Base-by-base conservation (phyloP, 2,113 vertebrate species). In the Bostrychus sinensis region DNA sequence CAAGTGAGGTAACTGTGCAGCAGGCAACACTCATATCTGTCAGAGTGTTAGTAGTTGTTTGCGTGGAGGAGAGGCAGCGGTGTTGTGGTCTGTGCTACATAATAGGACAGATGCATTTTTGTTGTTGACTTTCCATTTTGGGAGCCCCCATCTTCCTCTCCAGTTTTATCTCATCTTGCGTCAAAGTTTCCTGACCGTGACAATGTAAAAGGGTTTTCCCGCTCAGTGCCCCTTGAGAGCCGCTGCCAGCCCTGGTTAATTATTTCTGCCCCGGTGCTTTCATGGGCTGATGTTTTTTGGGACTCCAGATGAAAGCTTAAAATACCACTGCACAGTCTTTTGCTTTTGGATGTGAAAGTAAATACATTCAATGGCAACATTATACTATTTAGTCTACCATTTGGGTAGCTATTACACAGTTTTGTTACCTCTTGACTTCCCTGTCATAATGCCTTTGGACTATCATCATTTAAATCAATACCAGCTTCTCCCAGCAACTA, bases 191-290 rank as follows among this genome's bases (percentile, higher is more conserved):
- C 72, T 10, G 26, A 72, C 66, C 48, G 59, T 74, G 54, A 63
- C 65, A 63, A 28, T 81, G 77, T 77, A 71, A 83, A 62, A 89
- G 82, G 89, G 85, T 80, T 88, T 89, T 90, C 85, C 85, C 55
- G 9, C 69, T 79, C 45, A 0, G 48, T 64, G 58, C 56, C 77
- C 59, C 75, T 11, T 5, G 69, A 78, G 82, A 81, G 66, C 66
- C 32, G 51, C 80, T 62, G 75, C 66, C 70, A 59, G 63, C 51
- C 6, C 22, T 48, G 64, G 42, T 73, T 37, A 53, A 56, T 72
- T 77, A 64, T 56, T 70, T 55, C 20, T 34, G 17, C 20, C 32
- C 48, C 45, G 41, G 42, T 46, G 57, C 60, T 60, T 67, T 69
- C 32, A 72, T 65, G 67, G 71, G 13, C 55, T 6, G 7, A n/a